These are phyloP conservation scores for Paedocypris micromegethes DNA, from an alignment of 2,797 vertebrate species.

Conservation along the genomic window DNA sequence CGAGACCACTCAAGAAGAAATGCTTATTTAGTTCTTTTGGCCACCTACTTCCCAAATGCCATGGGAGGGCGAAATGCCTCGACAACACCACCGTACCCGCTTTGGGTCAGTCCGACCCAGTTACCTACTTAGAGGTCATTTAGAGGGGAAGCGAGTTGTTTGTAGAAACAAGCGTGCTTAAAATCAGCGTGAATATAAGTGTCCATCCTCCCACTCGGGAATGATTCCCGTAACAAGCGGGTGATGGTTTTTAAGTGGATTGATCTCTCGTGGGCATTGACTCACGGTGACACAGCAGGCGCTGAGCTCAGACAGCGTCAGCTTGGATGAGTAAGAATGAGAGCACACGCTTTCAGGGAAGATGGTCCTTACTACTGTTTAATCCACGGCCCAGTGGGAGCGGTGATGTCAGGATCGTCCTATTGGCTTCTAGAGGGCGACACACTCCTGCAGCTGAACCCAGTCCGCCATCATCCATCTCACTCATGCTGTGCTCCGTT, in stretches of 20 bases:
- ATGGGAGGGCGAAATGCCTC: background rate
- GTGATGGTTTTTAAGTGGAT: background rate
- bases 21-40: conserved; percentile 22
- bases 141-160: conserved; percentile 1
- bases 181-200: background rate
- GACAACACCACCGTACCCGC: background rate
- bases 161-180: conserved; percentile 4
- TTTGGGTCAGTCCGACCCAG: conserved; percentile 28
- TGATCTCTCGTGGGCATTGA: background rate
- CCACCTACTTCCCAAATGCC: conserved; percentile 13
- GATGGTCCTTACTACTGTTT: background rate
- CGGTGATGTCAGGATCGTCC: background rate
- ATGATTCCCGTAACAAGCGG: background rate
- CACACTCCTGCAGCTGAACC: conserved; percentile 8
- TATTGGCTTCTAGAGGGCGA: conserved; percentile 11
- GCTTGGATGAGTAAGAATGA: conserved; percentile 14
- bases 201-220: conserved; percentile 2
- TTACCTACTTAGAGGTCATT: conserved; percentile 30
- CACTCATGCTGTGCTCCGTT: no score
- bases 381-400: background rate
- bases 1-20: conserved; percentile 15
- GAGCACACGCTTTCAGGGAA: conserved; percentile 7
- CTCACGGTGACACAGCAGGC: background rate
- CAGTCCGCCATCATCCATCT: background rate
- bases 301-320: conserved; percentile 6